Conservation (phyloP, 2,797 vertebrate species). For the Florisuga fusca region DNA sequence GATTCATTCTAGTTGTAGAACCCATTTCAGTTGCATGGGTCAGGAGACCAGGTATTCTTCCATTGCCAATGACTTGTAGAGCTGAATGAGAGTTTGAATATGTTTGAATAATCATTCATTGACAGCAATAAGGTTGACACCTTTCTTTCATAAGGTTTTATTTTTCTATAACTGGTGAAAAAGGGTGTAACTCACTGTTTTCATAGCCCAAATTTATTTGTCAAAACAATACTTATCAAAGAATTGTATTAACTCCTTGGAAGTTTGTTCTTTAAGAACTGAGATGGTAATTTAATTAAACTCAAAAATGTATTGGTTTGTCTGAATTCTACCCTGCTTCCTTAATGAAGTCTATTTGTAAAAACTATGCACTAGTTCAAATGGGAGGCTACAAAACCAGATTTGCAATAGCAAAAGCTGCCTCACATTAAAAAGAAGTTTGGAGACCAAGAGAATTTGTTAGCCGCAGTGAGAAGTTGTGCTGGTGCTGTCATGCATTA, state of each 20-base stretch:
- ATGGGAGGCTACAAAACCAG: neutral
- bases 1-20: neutral
- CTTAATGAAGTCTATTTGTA: neutral
- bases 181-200: neutral
- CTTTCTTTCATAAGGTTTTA: neutral
- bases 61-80: neutral
- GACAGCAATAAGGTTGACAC: neutral
- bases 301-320: neutral
- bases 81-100: neutral
- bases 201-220: neutral
- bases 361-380: neutral
- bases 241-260: neutral
- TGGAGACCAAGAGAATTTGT: neutral
- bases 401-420: neutral
- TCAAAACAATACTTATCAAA: neutral
- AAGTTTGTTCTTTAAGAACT: neutral
- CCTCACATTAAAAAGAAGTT: neutral
- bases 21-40: neutral
- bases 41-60: neutral
- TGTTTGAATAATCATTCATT: neutral
- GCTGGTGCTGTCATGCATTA: neutral
- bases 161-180: neutral
- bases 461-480: neutral
- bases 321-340: neutral
- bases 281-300: neutral